These are phyloP conservation scores for Parapristionchus giblindavisi DNA, from an alignment of 2,888 invertebrate species.

Conservation along the genomic window DNA sequence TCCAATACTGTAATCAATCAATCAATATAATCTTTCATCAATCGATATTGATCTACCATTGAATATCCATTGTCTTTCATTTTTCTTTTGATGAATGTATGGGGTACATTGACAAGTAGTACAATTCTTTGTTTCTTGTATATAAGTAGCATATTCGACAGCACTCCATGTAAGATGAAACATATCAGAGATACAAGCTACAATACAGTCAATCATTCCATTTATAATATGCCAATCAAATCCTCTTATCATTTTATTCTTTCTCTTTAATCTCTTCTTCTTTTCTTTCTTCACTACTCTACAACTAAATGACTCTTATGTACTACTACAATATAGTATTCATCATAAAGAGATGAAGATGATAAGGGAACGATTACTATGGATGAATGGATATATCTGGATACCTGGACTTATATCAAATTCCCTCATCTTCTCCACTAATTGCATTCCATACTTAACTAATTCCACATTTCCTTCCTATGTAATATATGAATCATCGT, in stretches of 20 bases:
- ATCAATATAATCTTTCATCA: background rate
- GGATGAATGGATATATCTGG: too few species aligned
- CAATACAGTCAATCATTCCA: too few species aligned
- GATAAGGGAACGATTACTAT: too few species aligned
- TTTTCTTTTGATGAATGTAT: conserved; percentile 58
- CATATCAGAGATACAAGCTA: conserved; percentile 65
- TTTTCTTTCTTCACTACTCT: background rate
- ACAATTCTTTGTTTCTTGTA: conserved; percentile 60
- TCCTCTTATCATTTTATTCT: conserved; percentile 19
- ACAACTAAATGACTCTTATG: background rate
- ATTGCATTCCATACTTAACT: conserved; percentile 53
- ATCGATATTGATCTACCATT: conserved; percentile 62
- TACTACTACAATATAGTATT: too few species aligned
- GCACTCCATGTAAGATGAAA: conserved; percentile 65
- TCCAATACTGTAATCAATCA: conserved; percentile 61
- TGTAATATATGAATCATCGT: conserved; percentile 21
- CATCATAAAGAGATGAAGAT: too few species aligned
- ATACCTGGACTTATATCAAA: conserved; percentile 55
- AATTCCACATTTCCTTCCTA: conserved; percentile 63
- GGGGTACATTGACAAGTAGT: conserved; percentile 65
- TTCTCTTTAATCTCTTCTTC: background rate
- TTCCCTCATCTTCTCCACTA: conserved; percentile 49
- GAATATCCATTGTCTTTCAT: conserved; percentile 66
- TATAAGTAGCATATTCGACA: conserved; percentile 65
- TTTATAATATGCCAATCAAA: background rate